Evolutionary conservation across 2,113 vertebrate species (phyloP), one percentile per base, ranked within the genome.

Genomic region (Megaleporinus macrocephalus): DNA sequence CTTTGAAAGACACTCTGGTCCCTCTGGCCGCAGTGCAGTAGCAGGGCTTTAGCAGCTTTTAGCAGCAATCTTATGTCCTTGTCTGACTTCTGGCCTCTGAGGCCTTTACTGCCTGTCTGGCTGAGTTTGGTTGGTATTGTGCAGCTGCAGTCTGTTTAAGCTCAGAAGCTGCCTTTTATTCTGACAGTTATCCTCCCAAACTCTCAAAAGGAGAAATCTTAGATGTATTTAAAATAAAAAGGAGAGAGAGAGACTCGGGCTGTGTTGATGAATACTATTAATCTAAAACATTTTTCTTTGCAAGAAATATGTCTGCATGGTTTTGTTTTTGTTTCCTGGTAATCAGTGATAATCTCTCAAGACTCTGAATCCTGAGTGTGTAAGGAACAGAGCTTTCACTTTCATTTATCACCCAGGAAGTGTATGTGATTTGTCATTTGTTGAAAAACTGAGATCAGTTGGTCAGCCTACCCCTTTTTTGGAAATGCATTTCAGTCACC

Each of bases 41-140:
- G 18, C 66, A n/a, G 6, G 1, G 1, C 65, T 20, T 18, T 18
- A 7, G 65, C 30, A 11, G 11, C 14, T n/a, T n/a, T n/a, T n/a
- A n/a, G n/a, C n/a, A n/a, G n/a, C n/a, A n/a, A 36, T 36, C 36
- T 7, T 36, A 15, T 70, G 73, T 70, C 73, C 65, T 70, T 77
- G 53, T 13, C 63, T 71, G 65, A 61, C 80, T 16, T n/a, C 61
- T 69, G 51, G 27, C 51, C 51, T 55, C 47, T 44, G 12, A 41
- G 29, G 33, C 30, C 33, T 9, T 13, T 59, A 12, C 57, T 26
- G 5, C 11, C n/a, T 15, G 10, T 70, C 33, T 44, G 24, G 5
- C 33, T 44, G 27, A 65, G 30, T 68, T 68, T 9, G 33, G 33
- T 15, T n/a, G 20, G 29, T 33, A 18, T 14, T 41, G 3, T 68